Percentiles rank a stretch among this genome's conserved stretches.
Evolutionary conservation across 37 sponge, comb jelly and placozoan species (phyloP).

Genomic region (Aphrocallistes beatrix): DNA sequence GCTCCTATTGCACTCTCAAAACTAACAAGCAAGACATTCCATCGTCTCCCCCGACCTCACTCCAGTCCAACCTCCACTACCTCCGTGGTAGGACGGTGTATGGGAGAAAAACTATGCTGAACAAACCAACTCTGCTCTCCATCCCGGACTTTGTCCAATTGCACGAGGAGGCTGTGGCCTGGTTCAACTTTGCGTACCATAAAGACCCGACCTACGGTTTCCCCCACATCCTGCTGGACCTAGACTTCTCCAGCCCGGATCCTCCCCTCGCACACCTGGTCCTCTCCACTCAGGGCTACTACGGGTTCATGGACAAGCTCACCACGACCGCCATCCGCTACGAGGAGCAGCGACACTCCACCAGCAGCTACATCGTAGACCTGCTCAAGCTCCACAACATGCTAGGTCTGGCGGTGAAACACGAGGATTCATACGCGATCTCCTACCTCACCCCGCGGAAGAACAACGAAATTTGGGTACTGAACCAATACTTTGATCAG

Average conservation of each 20-base stretch:
- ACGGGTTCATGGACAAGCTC: slow-evolving; percentile 11
- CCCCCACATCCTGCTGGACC: background rate
- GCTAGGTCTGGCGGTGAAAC: background rate
- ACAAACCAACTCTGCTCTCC: background rate
- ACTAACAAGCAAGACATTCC: background rate
- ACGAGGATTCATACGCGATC: background rate
- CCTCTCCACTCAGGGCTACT: background rate
- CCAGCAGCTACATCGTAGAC: background rate
- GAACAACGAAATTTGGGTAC: background rate
- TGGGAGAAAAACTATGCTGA: background rate
- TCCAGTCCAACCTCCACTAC: background rate
- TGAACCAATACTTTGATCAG: background rate
- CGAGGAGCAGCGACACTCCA: background rate
- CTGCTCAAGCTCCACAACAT: slow-evolving; percentile 1
- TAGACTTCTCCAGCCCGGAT: background rate
- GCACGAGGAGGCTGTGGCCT: background rate
- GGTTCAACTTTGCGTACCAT: background rate
- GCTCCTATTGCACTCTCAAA: background rate
- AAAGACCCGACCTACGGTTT: background rate
- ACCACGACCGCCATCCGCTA: background rate
- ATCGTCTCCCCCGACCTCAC: background rate
- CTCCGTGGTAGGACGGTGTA: background rate
- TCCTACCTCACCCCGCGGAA: background rate
- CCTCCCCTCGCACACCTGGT: background rate
- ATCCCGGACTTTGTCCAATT: background rate